phyloP scores from a whole-genome alignment of 1,140 invertebrate species.

The Medauroidea extradentata region DNA sequence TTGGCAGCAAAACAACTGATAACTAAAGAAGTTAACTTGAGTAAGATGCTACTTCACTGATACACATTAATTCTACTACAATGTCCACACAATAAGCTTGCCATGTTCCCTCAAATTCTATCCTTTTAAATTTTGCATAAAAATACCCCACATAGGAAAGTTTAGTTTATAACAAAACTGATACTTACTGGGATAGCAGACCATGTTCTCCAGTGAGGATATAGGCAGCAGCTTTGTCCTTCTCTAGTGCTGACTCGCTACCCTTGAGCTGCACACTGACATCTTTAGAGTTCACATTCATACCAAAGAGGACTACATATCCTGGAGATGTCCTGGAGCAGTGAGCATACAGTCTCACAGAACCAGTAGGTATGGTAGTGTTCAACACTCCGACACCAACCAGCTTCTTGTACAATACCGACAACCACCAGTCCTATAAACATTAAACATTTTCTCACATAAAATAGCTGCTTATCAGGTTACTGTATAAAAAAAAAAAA shows the following conservation, averaged over 20 bases:
- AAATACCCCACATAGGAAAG: too few species aligned
- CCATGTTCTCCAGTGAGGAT: background rate
- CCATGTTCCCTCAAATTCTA: too few species aligned
- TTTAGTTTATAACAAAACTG: too few species aligned
- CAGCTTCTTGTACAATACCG: slow-evolving; percentile 61
- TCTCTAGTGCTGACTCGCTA: slow-evolving; percentile 20
- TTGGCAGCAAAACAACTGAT: too few species aligned
- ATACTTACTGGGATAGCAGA: background rate
- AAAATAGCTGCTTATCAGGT: too few species aligned
- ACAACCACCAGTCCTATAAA: slow-evolving; percentile 74
- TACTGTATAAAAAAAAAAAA: too few species aligned
- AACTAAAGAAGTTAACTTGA: too few species aligned
- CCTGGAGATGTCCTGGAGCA: slow-evolving; percentile 35
- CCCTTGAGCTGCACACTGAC: slow-evolving; percentile 44
- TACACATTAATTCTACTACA: too few species aligned
- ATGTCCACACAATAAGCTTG: too few species aligned
- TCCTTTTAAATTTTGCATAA: too few species aligned
- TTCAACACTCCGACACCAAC: slow-evolving; percentile 60
- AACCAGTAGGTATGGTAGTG: slow-evolving; percentile 17
- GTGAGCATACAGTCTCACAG: slow-evolving; percentile 58
- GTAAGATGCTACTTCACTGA: too few species aligned
- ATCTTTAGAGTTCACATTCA: slow-evolving; percentile 51
- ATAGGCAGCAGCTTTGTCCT: background rate
- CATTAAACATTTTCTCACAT: too few species aligned
- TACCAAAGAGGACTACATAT: slow-evolving; percentile 47